A percentile compares a stretch with the other conserved stretches of the same genome.
These are phyloP conservation scores for Mesorhabditis belari DNA, from an alignment of 2,888 invertebrate genomes.

Conservation along the genomic window DNA sequence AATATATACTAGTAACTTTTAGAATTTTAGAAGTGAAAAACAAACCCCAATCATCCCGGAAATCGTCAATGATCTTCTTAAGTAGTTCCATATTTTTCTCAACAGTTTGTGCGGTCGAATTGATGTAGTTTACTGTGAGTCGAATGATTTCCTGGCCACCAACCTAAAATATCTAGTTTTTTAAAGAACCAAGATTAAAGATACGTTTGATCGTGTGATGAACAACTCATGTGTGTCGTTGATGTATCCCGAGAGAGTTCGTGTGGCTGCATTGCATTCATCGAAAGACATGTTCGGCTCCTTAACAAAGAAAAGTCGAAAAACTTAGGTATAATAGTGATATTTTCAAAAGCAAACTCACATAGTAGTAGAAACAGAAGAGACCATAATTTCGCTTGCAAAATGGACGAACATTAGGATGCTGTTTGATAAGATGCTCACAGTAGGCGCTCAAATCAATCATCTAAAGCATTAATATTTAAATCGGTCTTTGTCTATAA, in stretches of 20 bases:
- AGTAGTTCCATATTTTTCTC: background rate
- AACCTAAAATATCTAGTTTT: background rate
- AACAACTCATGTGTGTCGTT: background rate
- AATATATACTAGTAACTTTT: no score
- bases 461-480: background rate
- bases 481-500: background rate
- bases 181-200: background rate
- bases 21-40: no score
- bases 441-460: conserved; percentile 6
- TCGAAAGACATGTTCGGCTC: background rate
- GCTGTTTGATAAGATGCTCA: background rate
- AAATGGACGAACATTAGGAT: conserved; percentile 10
- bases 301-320: background rate
- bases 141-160: background rate
- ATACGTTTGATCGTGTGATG: background rate
- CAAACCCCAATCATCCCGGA: background rate
- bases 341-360: conserved; percentile 1
- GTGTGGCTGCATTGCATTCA: background rate
- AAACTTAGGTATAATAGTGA: background rate
- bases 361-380: conserved; percentile 12
- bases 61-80: background rate
- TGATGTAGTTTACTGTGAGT: background rate
- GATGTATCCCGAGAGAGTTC: background rate
- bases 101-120: background rate
- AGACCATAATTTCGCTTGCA: conserved; percentile 5